Percentiles rank a stretch among this genome's conserved stretches.
phyloP scores from a whole-genome alignment of 2,888 invertebrate genomes.

The Nymphalis urticae region DNA sequence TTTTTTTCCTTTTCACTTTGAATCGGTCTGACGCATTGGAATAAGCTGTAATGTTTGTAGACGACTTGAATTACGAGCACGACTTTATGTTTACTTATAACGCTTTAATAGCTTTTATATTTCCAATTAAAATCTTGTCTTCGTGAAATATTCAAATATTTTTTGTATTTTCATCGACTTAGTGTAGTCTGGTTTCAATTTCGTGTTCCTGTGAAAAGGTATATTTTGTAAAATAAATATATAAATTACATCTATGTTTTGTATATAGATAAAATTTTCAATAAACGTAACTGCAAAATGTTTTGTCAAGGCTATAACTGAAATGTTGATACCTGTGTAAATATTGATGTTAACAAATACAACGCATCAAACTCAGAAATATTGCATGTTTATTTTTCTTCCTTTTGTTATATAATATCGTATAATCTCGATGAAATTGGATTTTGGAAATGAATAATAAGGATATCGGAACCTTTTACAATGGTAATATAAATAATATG shows the following conservation, averaged over 20 bases:
- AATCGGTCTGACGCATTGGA: slow-evolving; percentile 14
- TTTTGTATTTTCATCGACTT: too few relatives aligned
- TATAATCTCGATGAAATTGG: not conserved
- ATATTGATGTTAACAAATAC: not conserved
- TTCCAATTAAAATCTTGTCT: not conserved
- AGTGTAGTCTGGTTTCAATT: too few relatives aligned
- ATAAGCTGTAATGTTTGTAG: not conserved
- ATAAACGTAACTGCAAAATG: not conserved
- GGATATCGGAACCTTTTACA: too few relatives aligned
- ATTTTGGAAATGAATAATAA: not conserved
- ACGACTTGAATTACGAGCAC: not conserved
- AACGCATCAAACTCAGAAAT: not conserved
- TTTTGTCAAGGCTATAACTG: not conserved
- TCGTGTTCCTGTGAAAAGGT: too few relatives aligned
- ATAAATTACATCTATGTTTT: not conserved
- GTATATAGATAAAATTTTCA: not conserved
- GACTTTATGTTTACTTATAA: not conserved
- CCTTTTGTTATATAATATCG: not conserved
- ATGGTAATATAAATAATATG: not conserved
- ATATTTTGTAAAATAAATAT: too few relatives aligned
- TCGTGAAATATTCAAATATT: too few relatives aligned
- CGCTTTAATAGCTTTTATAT: not conserved
- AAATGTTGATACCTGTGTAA: not conserved
- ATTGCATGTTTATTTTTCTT: slow-evolving; percentile 4
- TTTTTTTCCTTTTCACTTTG: slow-evolving; percentile 16